These are phyloP conservation scores for Lysiphlebus fabarum DNA, from an alignment of 1,140 invertebrate genomes.

Conservation along the genomic window DNA sequence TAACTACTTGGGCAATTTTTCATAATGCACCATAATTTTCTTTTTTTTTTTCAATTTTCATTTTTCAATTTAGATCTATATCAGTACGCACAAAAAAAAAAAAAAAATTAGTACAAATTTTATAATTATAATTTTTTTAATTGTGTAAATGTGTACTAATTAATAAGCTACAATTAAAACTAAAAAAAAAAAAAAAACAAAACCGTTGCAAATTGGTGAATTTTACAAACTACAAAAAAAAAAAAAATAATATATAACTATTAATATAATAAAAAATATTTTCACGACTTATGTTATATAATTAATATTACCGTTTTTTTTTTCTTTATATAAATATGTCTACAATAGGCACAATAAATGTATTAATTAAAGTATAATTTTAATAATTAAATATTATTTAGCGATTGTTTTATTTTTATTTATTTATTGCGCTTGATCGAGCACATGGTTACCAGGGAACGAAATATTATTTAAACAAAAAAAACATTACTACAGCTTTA, in stretches of 20 bases:
- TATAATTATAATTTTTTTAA: too few relatives aligned
- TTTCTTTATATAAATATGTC: slow-evolving; percentile 32
- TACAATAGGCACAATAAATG: slow-evolving; percentile 53
- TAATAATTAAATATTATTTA: slow-evolving; percentile 33
- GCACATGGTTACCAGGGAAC: slow-evolving; percentile 51
- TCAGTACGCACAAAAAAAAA: too few relatives aligned
- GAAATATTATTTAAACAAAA: too few relatives aligned
- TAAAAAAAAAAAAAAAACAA: background rate
- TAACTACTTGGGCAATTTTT: too few relatives aligned
- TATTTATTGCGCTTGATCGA: slow-evolving; percentile 37
- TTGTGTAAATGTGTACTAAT: too few relatives aligned
- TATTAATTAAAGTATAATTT: slow-evolving; percentile 22
- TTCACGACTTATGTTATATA: slow-evolving; percentile 16
- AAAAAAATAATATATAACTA: background rate
- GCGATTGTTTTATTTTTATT: slow-evolving; percentile 16
- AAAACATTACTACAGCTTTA: too few relatives aligned
- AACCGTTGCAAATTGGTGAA: slow-evolving; percentile 7
- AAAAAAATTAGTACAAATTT: too few relatives aligned
- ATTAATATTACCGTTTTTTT: slow-evolving; percentile 26
- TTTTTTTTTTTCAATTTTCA: too few relatives aligned
- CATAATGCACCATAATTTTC: too few relatives aligned
- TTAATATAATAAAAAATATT: slow-evolving; percentile 17
- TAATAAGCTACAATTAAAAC: too few relatives aligned
- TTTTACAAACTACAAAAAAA: slow-evolving; percentile 8
- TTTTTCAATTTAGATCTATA: too few relatives aligned